phyloP scores from a whole-genome alignment of 2,888 invertebrate genomes.

The Eremobia ochroleuca region DNA sequence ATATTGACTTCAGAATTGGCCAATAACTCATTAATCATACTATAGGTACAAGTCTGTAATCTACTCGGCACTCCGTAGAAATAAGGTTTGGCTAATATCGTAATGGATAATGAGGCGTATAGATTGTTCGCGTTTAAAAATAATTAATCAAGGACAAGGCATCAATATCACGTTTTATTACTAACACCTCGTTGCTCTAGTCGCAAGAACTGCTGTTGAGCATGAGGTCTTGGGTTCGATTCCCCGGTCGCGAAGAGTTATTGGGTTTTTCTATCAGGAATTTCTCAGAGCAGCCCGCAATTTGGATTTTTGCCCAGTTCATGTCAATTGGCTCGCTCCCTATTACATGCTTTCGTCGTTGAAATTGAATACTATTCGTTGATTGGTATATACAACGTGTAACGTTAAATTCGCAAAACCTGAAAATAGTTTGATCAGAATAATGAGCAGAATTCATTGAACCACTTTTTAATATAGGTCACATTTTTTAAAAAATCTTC shows the following conservation, averaged over 20 bases:
- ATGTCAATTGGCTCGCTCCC: not conserved
- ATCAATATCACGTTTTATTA: not conserved
- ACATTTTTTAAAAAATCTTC: too few species aligned
- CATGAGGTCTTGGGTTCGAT: not conserved
- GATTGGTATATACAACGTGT: too few species aligned
- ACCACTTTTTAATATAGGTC: too few species aligned
- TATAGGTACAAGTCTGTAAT: not conserved
- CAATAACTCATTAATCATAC: constrained; percentile 31
- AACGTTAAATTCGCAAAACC: too few species aligned
- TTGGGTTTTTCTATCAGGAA: not conserved
- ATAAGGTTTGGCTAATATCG: constrained; percentile 8
- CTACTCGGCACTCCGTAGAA: not conserved
- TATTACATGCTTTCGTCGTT: too few species aligned
- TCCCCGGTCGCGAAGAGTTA: not conserved
- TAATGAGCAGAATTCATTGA: too few species aligned
- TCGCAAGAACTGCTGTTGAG: not conserved
- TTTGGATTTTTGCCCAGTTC: not conserved
- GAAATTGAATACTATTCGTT: too few species aligned
- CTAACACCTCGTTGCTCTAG: not conserved
- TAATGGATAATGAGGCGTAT: constrained; percentile 17
- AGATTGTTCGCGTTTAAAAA: not conserved
- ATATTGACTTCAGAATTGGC: not conserved
- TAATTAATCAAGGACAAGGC: not conserved
- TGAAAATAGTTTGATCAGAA: too few species aligned
- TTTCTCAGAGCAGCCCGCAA: not conserved